Evolutionary conservation across 1,140 invertebrate species (phyloP).

Genomic region (Bradynema listronoti): DNA sequence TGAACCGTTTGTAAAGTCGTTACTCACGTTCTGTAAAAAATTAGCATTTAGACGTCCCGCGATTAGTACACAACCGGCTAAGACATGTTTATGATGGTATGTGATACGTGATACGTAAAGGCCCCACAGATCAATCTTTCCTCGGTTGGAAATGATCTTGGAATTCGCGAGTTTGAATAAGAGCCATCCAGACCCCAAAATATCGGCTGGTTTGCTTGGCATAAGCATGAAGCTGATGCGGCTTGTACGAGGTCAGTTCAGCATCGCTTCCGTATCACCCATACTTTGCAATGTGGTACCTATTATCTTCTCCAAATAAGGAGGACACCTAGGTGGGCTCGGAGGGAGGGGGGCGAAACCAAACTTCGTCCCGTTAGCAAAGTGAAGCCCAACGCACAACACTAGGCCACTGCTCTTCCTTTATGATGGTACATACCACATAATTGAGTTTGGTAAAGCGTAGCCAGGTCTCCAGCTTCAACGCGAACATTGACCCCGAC

Average conservation of each 20-base stretch:
- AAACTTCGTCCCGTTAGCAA: neutral
- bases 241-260: neutral
- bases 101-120: no score
- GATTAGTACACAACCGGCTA: neutral
- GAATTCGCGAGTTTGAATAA: neutral
- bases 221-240: no score
- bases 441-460: conserved; percentile 80
- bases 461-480: conserved; percentile 89
- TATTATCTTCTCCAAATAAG: neutral
- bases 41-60: neutral
- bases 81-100: neutral
- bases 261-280: neutral
- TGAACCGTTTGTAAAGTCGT: conserved; percentile 37
- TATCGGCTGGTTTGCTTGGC: no score
- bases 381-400: neutral
- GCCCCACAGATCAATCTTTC: neutral
- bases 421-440: conserved; percentile 66
- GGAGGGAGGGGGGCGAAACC: neutral
- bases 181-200: neutral
- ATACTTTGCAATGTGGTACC: neutral
- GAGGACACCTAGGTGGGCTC: neutral
- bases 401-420: no score
- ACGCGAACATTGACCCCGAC: conserved; percentile 78
- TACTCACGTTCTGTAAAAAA: conserved; percentile 40
- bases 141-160: neutral